These are phyloP conservation scores for Myrmophylax atrothorax DNA, from an alignment of 2,113 vertebrate species.

Conservation along the genomic window DNA sequence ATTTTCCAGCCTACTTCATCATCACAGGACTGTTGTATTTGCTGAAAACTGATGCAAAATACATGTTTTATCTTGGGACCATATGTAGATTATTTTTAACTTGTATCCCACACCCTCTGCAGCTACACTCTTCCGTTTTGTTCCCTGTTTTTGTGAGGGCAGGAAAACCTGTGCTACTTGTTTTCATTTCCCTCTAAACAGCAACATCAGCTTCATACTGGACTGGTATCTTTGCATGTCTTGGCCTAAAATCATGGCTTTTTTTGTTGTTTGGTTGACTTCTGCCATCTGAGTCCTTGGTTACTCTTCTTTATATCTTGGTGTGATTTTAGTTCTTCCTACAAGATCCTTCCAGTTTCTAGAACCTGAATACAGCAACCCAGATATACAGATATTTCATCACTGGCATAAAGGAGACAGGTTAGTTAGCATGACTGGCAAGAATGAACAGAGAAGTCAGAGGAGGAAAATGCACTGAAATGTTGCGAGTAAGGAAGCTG, in stretches of 20 bases:
- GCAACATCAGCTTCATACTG: background rate
- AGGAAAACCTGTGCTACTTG: background rate
- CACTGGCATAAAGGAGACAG: background rate
- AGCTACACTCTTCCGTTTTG: background rate
- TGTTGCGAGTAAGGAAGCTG: background rate
- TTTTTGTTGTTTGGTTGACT: background rate
- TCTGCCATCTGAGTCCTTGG: background rate
- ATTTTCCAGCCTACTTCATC: background rate
- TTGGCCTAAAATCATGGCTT: background rate
- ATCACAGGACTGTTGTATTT: background rate
- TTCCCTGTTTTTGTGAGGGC: background rate
- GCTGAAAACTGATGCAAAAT: background rate
- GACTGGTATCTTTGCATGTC: background rate
- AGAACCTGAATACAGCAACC: background rate
- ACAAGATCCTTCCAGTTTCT: background rate
- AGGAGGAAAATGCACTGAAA: background rate
- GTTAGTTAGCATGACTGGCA: background rate
- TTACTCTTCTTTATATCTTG: background rate
- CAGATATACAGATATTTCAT: background rate
- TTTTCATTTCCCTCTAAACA: background rate
- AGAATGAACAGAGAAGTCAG: background rate
- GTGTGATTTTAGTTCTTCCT: background rate
- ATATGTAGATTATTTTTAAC: fast-evolving
- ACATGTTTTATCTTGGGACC: background rate
- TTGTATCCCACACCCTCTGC: background rate